These are phyloP conservation scores for Caenorhabditis panamensis DNA, from an alignment of 2,888 invertebrate species.

Conservation along the genomic window DNA sequence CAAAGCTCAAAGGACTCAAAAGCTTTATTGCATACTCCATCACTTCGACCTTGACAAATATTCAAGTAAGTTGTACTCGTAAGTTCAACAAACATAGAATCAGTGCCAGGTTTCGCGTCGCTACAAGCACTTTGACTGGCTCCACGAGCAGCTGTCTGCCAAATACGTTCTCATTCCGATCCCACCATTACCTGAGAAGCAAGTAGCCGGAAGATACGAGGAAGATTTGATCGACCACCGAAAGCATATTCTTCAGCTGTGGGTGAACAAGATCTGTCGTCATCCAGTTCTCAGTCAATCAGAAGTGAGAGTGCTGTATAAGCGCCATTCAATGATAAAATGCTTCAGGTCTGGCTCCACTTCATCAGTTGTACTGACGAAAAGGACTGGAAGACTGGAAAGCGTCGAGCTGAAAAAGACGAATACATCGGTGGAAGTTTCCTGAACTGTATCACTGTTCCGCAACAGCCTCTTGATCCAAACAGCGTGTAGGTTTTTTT, in stretches of 20 bases:
- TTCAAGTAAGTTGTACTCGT: constrained; percentile 68
- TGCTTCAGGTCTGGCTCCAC: constrained; percentile 95
- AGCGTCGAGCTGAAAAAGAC: constrained; percentile 95
- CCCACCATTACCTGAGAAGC: constrained; percentile 97
- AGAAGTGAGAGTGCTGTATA: no score
- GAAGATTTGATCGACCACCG: constrained; percentile 96
- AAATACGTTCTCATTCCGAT: constrained; percentile 96
- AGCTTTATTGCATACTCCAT: constrained; percentile 97
- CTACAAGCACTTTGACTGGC: constrained; percentile 99
- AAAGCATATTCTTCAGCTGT: constrained; percentile 93
- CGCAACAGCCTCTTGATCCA: constrained; percentile 87
- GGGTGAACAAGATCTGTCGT: constrained; percentile 95
- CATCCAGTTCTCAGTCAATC: constrained; percentile 94
- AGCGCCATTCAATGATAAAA: no score
- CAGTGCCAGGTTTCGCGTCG: constrained; percentile 89
- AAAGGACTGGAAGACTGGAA: constrained; percentile 97
- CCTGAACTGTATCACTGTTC: constrained; percentile 91
- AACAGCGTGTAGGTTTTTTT: constrained; percentile 82
- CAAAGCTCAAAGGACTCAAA: constrained; percentile 95
- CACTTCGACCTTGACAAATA: constrained; percentile 88
- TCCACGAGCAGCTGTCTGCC: constrained; percentile 93
- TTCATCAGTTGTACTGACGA: constrained; percentile 98
- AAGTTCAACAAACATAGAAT: neutral
- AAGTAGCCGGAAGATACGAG: constrained; percentile 95
- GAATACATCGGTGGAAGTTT: constrained; percentile 92